Evolutionary conservation across 1,140 invertebrate genomes (phyloP), one percentile per base, ranked within the genome.

Genomic region (Ceratina australensis): DNA sequence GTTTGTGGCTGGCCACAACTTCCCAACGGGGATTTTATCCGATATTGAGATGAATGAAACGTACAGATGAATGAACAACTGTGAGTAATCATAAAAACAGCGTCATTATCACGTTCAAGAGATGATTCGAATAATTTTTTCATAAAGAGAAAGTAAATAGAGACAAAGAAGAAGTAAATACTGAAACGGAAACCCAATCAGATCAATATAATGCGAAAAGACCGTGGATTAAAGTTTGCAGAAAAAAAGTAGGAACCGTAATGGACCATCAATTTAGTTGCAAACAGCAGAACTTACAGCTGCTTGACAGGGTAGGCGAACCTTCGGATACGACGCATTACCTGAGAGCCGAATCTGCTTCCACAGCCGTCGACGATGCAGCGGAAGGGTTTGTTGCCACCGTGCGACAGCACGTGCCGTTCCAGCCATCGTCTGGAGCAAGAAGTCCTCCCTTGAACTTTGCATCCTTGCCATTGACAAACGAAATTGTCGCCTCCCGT

Each of bases 351-450:
- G 90, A 99, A 99, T 87, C 97, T 94, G 87, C 96, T 94, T 54
- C 96, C 97, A 91, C 98, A 99, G 69, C 96, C 95, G 82, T 98
- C 97, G 80, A 99, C 96, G 89, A 99, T 98, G 92, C 98, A 99
- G 85, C 97, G 95, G 92, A 98, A 98, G 28, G 97, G 97, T 90
- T 98, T 98, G 88, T 97, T 98, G 42, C 98, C 98, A 76, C 97
- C 97, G 90, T 98, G 98, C 1, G 95, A 96, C 47, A 98, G 92
- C 28, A 98, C 96, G 93, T 99, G 98, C 52, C 98, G 93, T 88
- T 99, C 97, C 52, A 99, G 92, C 98, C 98, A 99, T 56, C 96
- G 95, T 63, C 96, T 93, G 13, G 97, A 98, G 90, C 96, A 98
- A 0, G 98, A 98, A 20, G 95, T 95, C 86, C 96, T 95, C 80